Evolutionary conservation across 1,140 invertebrate genomes (phyloP).

Genomic region (Achatina immaculata): DNA sequence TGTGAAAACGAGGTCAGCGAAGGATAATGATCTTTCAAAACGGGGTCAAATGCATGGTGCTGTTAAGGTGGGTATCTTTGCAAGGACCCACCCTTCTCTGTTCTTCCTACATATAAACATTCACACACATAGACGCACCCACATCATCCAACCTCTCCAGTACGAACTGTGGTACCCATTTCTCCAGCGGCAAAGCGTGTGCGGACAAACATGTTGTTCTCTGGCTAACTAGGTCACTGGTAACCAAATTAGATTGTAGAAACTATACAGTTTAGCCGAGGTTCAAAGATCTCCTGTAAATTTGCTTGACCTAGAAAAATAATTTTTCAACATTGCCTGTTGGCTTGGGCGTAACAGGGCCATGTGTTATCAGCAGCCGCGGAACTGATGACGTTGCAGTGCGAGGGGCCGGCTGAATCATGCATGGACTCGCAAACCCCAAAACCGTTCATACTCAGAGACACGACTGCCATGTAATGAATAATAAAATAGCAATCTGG

Average conservation of each 20-base stretch:
- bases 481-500: too few species aligned
- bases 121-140: too few species aligned
- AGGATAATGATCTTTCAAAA: background rate
- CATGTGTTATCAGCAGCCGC: background rate
- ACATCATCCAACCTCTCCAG: too few species aligned
- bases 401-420: background rate
- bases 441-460: too few species aligned
- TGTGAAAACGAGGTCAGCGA: background rate
- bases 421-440: too few species aligned
- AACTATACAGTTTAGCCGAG: background rate
- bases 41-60: background rate
- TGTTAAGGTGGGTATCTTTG: background rate
- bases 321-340: background rate
- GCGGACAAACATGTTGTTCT: constrained; percentile 5
- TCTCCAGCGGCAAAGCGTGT: background rate
- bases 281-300: constrained; percentile 7
- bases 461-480: too few species aligned
- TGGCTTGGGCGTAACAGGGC: background rate
- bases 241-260: background rate
- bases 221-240: background rate
- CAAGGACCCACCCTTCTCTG: background rate
- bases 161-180: background rate
- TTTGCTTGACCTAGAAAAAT: constrained; percentile 11
- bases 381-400: background rate
- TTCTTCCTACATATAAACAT: too few species aligned